phyloP scores from a whole-genome alignment of 2,797 vertebrate species.

The Siniperca scherzeri region DNA sequence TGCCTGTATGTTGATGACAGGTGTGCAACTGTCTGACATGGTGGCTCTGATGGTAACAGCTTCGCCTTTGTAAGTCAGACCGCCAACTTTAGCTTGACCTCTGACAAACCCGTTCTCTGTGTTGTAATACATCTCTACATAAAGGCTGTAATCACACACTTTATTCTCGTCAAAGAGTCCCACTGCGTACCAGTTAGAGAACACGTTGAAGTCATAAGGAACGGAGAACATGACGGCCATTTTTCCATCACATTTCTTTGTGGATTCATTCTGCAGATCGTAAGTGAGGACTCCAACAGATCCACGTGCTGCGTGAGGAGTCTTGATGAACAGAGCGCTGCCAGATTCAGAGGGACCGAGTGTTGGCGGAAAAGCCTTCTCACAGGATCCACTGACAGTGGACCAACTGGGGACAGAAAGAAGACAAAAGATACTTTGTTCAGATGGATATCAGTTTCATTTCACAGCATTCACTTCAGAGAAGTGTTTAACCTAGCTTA shows the following conservation, averaged over 20 bases:
- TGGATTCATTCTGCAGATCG: slow-evolving; percentile 1
- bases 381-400: slow-evolving; percentile 17
- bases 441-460: too few relatives aligned
- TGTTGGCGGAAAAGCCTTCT: background rate
- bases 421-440: too few relatives aligned
- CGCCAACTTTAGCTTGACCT: slow-evolving; percentile 11
- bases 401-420: background rate
- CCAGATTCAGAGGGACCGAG: background rate
- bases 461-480: too few relatives aligned
- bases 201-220: slow-evolving; percentile 13
- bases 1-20: slow-evolving; percentile 19
- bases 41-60: slow-evolving; percentile 14
- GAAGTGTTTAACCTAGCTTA: too few relatives aligned
- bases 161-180: background rate
- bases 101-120: background rate
- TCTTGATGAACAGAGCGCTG: slow-evolving; percentile 10
- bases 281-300: slow-evolving; percentile 21
- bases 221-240: slow-evolving; percentile 28
- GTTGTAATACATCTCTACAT: slow-evolving; percentile 6
- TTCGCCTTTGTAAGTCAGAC: background rate
- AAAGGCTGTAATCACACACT: background rate
- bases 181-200: slow-evolving; percentile 22
- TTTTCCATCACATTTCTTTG: background rate
- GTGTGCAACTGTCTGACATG: slow-evolving; percentile 37
- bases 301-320: background rate